Percentiles rank a stretch among this genome's conserved stretches.
phyloP scores from a whole-genome alignment of 1,140 invertebrate genomes.

The Apis cerana region DNA sequence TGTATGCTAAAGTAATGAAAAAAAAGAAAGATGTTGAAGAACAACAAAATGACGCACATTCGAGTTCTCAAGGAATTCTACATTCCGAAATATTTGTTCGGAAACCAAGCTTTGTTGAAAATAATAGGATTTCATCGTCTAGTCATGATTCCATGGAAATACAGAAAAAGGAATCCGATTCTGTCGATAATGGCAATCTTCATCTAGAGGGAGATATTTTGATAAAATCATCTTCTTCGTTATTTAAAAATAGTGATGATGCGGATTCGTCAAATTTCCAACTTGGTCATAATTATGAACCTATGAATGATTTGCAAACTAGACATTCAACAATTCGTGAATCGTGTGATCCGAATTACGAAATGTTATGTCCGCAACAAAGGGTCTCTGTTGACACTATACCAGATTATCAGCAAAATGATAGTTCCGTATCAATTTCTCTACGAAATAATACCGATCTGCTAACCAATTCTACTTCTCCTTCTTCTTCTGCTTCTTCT shows the following conservation, averaged over 20 bases:
- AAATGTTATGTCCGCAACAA: slow-evolving; percentile 84
- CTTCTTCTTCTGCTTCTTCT: background rate
- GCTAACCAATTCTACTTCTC: slow-evolving; percentile 2
- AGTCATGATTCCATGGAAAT: slow-evolving; percentile 81
- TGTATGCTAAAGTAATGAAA: slow-evolving; percentile 93
- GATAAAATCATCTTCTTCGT: slow-evolving; percentile 22
- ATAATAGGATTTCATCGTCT: slow-evolving; percentile 76
- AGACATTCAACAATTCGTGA: background rate
- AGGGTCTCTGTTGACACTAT: slow-evolving; percentile 68
- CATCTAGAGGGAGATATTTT: slow-evolving; percentile 45
- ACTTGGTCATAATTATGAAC: slow-evolving; percentile 77
- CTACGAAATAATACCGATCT: slow-evolving; percentile 11
- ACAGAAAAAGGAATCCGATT: slow-evolving; percentile 71
- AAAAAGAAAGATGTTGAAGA: slow-evolving; percentile 79
- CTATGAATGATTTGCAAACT: slow-evolving; percentile 56
- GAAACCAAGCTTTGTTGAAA: slow-evolving; percentile 74
- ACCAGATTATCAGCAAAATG: slow-evolving; percentile 18
- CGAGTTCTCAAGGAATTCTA: slow-evolving; percentile 49
- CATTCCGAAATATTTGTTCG: slow-evolving; percentile 62
- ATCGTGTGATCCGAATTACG: slow-evolving; percentile 87
- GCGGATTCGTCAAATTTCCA: slow-evolving; percentile 13
- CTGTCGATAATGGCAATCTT: background rate
- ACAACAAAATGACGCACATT: slow-evolving; percentile 49
- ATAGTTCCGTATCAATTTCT: background rate
- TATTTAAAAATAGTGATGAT: slow-evolving; percentile 46